Base-by-base conservation (phyloP, 2,888 invertebrate species). In the Sabatieria punctata region DNA sequence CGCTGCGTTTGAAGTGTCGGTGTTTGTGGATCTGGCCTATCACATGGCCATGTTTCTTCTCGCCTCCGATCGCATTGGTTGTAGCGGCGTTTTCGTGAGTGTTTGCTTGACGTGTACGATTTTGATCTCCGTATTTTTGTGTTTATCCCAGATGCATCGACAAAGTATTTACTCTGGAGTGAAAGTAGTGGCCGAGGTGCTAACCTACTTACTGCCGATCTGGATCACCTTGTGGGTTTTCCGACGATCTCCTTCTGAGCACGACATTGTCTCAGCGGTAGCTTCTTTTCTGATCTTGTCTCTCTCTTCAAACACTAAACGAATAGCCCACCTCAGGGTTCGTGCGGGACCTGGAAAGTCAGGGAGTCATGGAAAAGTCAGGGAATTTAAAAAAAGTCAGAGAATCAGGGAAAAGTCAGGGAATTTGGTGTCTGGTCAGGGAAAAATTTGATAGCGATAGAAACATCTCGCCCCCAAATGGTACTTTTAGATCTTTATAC, bases 31-130 rank as follows among this genome's bases (percentile, higher is more conserved):
- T 4, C 15, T 43, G 19, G 43, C 36, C 36, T 43, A 35, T 21
- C 35, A 43, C 24, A 8, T 43, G 22, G 36, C 24, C 23, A 2
- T 43, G 4, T 40, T 46, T 26, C 6, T 40, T 15, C 35, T 24
- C 11, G 46, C 41, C 36, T 26, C 24, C n/a, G 46, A 46, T 18
- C 13, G 18, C 19, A 19, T 2, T 4, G 41, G 46, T 4, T 46
- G 46, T 27, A 42, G 41, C 19, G 46, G 46, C 8, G 42, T 46
- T 21, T 46, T 46, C 23, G 46, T 46, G 13, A 41, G 46, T 42
- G 19, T 2, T 41, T 19, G 11, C 21, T 8, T 13, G 26, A 8
- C 8, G 8, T 30, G 8, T 15, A 11, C 15, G 30, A 15, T 26
- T 37, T 8, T 30, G 11, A 11, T 35, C 2, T 15, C 15, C 25